A percentile compares a stretch with the other conserved stretches of the same genome.
phyloP scores from a whole-genome alignment of 2,113 vertebrate genomes.

The Gavialis gangeticus region DNA sequence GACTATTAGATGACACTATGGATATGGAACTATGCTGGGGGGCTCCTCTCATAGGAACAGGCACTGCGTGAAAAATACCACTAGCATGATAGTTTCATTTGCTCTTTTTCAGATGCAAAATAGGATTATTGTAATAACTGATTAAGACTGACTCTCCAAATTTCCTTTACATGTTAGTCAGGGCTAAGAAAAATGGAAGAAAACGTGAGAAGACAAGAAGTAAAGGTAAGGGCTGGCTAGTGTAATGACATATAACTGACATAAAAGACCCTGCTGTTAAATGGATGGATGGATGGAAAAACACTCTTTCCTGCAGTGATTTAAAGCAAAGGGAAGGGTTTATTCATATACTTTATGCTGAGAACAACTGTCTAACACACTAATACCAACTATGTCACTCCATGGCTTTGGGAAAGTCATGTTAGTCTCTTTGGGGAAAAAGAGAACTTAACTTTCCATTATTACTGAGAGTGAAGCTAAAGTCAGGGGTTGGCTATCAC shows the following conservation, averaged over 20 bases:
- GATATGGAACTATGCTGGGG: background rate
- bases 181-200: background rate
- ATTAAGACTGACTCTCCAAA: background rate
- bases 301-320: background rate
- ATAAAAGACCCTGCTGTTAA: background rate
- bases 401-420: background rate
- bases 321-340: background rate
- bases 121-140: background rate
- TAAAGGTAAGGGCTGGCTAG: background rate
- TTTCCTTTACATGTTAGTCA: too few species aligned
- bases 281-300: background rate
- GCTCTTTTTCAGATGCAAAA: conserved; percentile 7
- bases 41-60: conserved; percentile 7
- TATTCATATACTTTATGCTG: background rate
- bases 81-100: background rate
- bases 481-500: conserved; percentile 1
- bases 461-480: background rate
- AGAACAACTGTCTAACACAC: background rate
- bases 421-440: background rate
- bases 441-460: background rate
- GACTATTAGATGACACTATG: background rate
- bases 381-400: background rate
- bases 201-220: background rate
- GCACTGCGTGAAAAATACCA: conserved; percentile 17
- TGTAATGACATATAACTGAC: background rate